These are phyloP conservation scores for Incurvaria masculella DNA, from an alignment of 2,888 invertebrate species.

Conservation along the genomic window DNA sequence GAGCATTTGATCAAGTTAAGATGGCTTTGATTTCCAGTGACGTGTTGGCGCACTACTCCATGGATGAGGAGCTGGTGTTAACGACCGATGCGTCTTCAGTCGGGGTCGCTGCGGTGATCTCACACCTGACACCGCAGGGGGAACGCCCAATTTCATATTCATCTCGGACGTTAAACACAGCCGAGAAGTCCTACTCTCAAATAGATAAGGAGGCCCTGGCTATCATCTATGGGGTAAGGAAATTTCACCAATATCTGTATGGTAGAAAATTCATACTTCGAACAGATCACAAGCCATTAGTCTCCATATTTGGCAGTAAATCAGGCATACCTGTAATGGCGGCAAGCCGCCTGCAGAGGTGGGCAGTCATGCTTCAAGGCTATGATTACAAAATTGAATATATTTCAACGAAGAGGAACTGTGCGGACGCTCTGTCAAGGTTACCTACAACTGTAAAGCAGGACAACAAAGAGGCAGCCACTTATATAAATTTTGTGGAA, in stretches of 20 bases:
- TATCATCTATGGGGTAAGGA: constrained; percentile 8
- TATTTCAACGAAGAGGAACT: too few species aligned
- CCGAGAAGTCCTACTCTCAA: constrained; percentile 12
- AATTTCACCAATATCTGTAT: constrained; percentile 9
- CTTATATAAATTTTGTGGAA: constrained; percentile 3
- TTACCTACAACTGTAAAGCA: not conserved
- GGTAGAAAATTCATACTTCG: constrained; percentile 5
- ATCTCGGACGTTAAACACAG: constrained; percentile 12
- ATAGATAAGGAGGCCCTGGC: constrained; percentile 14
- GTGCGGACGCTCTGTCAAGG: too few species aligned
- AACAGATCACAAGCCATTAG: constrained; percentile 10
- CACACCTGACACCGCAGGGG: constrained; percentile 6
- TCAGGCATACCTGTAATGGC: constrained; percentile 11
- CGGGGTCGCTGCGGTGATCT: not conserved
- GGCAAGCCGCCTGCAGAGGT: constrained; percentile 14
- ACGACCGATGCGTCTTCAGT: too few species aligned
- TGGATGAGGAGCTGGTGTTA: too few species aligned
- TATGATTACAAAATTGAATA: constrained; percentile 7
- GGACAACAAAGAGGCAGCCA: not conserved
- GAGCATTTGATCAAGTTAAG: too few species aligned
- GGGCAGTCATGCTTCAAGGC: constrained; percentile 12
- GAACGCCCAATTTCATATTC: constrained; percentile 12
- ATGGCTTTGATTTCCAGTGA: too few species aligned
- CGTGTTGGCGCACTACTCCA: too few species aligned
- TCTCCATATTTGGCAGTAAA: constrained; percentile 11